Evolutionary conservation across 2,113 vertebrate genomes (phyloP).

Genomic region (Myocastor coypus): DNA sequence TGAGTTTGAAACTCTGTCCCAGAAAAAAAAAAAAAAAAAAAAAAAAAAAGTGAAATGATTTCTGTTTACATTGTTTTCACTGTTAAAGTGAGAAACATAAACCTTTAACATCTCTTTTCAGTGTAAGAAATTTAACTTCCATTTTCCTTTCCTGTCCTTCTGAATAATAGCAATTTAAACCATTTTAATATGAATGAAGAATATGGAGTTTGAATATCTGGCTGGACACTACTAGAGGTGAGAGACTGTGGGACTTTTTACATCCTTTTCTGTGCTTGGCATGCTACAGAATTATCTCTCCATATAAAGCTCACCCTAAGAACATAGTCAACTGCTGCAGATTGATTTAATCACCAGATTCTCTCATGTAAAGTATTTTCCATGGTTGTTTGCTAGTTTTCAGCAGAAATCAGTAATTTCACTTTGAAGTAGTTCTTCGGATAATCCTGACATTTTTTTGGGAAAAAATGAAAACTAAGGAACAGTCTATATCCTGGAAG

Average conservation of each 20-base stretch:
- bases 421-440: slow-evolving; percentile 19
- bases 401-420: slow-evolving; percentile 46
- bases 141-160: not conserved
- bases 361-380: slow-evolving; percentile 36
- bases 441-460: slow-evolving; percentile 26
- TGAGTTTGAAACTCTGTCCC: too few species aligned
- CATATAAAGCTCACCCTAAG: slow-evolving; percentile 10
- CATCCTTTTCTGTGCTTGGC: not conserved
- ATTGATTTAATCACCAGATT: slow-evolving; percentile 74
- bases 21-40: too few species aligned
- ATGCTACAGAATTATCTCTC: slow-evolving; percentile 20
- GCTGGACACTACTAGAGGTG: slow-evolving; percentile 30
- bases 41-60: too few species aligned
- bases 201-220: slow-evolving; percentile 57
- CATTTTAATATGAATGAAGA: slow-evolving; percentile 16
- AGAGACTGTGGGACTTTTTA: slow-evolving; percentile 19
- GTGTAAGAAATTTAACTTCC: slow-evolving; percentile 68
- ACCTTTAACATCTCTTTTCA: slow-evolving; percentile 42
- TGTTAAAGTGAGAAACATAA: slow-evolving; percentile 35
- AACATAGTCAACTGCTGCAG: slow-evolving; percentile 72
- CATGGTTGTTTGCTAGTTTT: slow-evolving; percentile 20
- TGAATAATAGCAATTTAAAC: slow-evolving; percentile 27
- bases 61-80: slow-evolving; percentile 54
- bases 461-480: not conserved
- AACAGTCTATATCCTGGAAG: not conserved